phyloP scores from a whole-genome alignment of 1,140 invertebrate genomes.

The Armadillidium nasatum region DNA sequence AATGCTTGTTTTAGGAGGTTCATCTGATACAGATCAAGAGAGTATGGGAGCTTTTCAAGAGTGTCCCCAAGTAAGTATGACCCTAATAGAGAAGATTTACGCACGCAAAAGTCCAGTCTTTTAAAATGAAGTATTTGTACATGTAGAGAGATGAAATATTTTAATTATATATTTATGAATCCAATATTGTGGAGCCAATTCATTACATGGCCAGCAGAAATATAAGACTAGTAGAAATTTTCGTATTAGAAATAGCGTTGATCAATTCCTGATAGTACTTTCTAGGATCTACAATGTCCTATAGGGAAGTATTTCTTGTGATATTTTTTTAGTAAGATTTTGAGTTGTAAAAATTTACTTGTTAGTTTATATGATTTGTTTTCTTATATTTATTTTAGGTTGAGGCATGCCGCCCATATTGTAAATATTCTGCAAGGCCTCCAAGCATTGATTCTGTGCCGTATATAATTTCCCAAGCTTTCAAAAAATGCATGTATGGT shows the following conservation, averaged over 20 bases:
- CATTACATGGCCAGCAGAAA: no score
- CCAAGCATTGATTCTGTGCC: conserved; percentile 76
- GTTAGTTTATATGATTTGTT: background rate
- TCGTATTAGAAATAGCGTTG: no score
- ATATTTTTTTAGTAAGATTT: no score
- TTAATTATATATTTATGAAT: no score
- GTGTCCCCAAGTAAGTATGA: conserved; percentile 62
- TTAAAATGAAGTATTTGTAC: conserved; percentile 24
- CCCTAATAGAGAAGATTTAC: conserved; percentile 42
- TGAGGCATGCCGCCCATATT: conserved; percentile 72
- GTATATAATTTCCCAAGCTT: conserved; percentile 85
- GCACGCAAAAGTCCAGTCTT: no score
- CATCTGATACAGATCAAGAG: conserved; percentile 84
- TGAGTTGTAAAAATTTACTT: no score
- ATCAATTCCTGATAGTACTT: no score
- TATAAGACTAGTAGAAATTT: no score
- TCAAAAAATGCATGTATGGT: conserved; percentile 76
- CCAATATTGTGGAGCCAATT: no score
- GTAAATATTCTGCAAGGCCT: conserved; percentile 85
- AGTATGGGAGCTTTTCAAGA: conserved; percentile 93
- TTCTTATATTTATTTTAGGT: conserved; percentile 54
- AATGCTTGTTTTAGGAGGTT: conserved; percentile 81
- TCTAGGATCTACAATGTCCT: no score
- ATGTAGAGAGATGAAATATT: no score
- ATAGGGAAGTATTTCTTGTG: no score